phyloP scores from a whole-genome alignment of 2,797 vertebrate species.

The Pangasius sanitwongsei region DNA sequence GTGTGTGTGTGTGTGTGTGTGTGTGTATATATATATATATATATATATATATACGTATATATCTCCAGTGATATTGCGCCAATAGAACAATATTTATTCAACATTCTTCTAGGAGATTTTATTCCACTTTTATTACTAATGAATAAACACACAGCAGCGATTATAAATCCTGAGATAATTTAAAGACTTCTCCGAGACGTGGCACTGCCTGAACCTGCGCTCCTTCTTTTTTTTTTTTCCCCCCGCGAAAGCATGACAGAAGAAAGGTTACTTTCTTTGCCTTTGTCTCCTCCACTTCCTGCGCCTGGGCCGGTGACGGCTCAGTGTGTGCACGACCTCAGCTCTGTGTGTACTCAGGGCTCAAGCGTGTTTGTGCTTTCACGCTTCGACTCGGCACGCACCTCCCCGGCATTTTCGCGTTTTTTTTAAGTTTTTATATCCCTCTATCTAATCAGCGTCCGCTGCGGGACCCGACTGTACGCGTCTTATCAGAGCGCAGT shows the following conservation, averaged over 20 bases:
- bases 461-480: conserved; percentile 9
- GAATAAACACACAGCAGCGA: too few species aligned
- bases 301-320: conserved; percentile 27
- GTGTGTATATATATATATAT: too few species aligned
- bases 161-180: not conserved
- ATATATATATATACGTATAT: too few species aligned
- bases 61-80: too few species aligned
- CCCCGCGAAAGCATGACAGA: conserved; percentile 14
- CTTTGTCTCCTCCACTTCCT: conserved; percentile 55
- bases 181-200: not conserved
- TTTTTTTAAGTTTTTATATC: not conserved
- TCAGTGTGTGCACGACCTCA: conserved; percentile 53
- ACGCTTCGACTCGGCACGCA: conserved; percentile 25
- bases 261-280: conserved; percentile 33
- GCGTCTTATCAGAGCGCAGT: conserved; percentile 27
- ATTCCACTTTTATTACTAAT: not conserved
- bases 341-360: conserved; percentile 52
- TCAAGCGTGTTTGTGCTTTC: conserved; percentile 53
- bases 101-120: not conserved
- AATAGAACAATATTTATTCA: not conserved
- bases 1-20: too few species aligned
- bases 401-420: not conserved
- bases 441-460: conserved; percentile 43
- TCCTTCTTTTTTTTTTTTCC: conserved; percentile 50
- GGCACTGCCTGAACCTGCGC: not conserved